Evolutionary conservation across 2,113 vertebrate genomes (phyloP).

Genomic region (Syrmaticus mikado): DNA sequence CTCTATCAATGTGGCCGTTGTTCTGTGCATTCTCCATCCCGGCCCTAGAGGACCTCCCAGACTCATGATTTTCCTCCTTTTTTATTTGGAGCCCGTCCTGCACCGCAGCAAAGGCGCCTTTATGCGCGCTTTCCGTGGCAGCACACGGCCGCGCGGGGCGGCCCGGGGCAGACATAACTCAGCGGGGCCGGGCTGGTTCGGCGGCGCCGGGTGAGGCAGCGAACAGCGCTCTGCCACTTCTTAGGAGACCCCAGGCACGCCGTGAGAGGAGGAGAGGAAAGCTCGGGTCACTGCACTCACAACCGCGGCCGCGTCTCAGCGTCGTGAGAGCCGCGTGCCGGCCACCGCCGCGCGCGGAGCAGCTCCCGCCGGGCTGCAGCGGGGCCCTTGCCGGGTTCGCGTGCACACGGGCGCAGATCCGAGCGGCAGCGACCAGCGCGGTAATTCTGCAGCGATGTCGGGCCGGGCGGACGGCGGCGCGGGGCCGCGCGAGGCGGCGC

Average conservation of each 20-base stretch:
- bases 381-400: too few relatives aligned
- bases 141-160: background rate
- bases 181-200: fast-evolving
- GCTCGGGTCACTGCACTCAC: too few relatives aligned
- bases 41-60: background rate
- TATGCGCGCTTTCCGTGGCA: background rate
- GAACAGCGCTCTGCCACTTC: background rate
- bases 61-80: background rate
- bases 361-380: too few relatives aligned
- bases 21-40: background rate
- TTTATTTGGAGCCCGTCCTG: background rate
- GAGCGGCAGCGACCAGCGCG: too few relatives aligned
- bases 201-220: fast-evolving
- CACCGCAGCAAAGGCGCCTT: background rate
- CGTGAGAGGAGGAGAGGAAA: background rate
- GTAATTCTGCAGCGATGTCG: too few relatives aligned
- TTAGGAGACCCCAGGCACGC: background rate
- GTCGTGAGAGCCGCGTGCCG: too few relatives aligned
- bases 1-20: background rate
- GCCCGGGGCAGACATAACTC: too few relatives aligned
- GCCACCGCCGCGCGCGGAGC: too few relatives aligned
- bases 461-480: too few relatives aligned
- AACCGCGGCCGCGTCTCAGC: too few relatives aligned
- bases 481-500: too few relatives aligned
- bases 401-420: too few relatives aligned